Conservation (phyloP, 2,113 vertebrate genomes). For the Ictidomys tridecemlineatus region DNA sequence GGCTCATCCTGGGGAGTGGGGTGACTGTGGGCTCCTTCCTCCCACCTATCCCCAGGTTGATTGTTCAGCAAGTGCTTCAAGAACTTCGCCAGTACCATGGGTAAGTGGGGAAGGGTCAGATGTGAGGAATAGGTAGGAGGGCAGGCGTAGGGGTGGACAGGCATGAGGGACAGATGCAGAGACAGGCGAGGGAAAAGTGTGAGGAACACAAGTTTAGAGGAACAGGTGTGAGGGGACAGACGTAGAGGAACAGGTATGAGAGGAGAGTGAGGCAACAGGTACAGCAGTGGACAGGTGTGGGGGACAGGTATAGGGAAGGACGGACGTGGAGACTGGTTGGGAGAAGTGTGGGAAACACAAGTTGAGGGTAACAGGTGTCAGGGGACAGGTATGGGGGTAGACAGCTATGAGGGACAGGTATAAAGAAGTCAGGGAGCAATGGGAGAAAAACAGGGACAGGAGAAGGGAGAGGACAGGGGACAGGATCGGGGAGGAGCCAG, state of each 20-base stretch:
- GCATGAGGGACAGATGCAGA: neutral
- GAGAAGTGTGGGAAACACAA: neutral
- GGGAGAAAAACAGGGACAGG: neutral
- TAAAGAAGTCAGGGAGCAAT: neutral
- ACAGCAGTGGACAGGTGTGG: neutral
- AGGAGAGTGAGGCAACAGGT: neutral
- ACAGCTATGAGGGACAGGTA: neutral
- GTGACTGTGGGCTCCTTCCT: neutral
- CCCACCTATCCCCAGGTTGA: constrained; percentile 89
- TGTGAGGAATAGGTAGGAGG: neutral
- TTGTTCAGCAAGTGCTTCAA: constrained; percentile 96
- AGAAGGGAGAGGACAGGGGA: too few species aligned
- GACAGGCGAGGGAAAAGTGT: too few species aligned
- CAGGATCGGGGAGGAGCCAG: neutral
- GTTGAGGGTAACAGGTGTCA: too few species aligned
- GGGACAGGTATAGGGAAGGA: too few species aligned
- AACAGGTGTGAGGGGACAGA: neutral
- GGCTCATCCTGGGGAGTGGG: fast-evolving
- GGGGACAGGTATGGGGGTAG: neutral
- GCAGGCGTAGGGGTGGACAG: too few species aligned
- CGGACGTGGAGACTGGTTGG: neutral
- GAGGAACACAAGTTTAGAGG: neutral
- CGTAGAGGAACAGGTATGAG: too few species aligned
- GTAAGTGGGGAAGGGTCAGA: constrained; percentile 86
- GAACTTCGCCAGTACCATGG: constrained; percentile 96